Percentiles rank a stretch among this genome's conserved stretches.
phyloP scores from a whole-genome alignment of 2,113 vertebrate genomes.

The Mesitornis unicolor region DNA sequence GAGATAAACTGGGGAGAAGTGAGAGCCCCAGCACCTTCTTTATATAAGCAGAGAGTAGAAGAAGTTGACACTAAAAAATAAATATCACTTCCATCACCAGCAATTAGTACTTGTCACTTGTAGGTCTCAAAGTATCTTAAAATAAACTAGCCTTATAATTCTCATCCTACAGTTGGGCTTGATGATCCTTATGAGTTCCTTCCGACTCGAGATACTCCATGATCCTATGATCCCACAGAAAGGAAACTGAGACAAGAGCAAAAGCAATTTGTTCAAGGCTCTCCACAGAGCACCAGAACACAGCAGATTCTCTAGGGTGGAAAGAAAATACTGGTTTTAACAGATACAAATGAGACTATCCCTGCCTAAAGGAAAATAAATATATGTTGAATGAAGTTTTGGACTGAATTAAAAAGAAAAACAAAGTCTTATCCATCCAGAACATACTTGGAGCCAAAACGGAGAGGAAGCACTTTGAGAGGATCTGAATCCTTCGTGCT shows the following conservation, averaged over 20 bases:
- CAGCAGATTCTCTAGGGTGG: neutral
- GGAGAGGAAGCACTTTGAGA: neutral
- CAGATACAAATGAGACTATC: neutral
- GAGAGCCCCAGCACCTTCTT: neutral
- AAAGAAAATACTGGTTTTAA: neutral
- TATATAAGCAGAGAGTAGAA: neutral
- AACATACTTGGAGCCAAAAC: neutral
- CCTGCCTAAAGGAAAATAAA: neutral
- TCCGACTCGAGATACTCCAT: too few relatives aligned
- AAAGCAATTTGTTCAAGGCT: neutral
- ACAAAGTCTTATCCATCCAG: neutral
- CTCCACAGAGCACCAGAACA: neutral
- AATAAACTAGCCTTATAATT: neutral
- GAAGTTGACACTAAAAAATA: neutral
- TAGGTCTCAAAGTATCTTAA: neutral
- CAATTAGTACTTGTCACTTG: neutral
- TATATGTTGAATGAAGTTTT: neutral
- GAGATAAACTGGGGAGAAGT: neutral
- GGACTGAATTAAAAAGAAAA: neutral
- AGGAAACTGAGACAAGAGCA: neutral
- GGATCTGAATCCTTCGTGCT: neutral
- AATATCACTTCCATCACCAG: neutral
- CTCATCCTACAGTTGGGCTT: neutral
- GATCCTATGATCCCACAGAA: neutral
- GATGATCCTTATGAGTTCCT: too few relatives aligned